Evolutionary conservation across 1,140 invertebrate genomes (phyloP).

Genomic region (Ceratosolen fusciceps): DNA sequence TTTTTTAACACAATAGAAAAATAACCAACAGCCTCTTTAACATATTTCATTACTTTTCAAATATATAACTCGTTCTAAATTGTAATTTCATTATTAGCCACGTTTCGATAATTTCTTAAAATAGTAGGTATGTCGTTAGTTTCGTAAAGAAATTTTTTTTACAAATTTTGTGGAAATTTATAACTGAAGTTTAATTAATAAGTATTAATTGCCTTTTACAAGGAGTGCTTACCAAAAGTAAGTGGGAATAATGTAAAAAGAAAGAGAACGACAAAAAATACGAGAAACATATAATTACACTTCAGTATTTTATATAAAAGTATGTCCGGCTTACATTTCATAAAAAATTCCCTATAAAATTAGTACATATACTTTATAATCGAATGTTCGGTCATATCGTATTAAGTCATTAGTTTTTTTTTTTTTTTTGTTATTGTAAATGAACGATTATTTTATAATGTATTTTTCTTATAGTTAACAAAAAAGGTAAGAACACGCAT

Average conservation of each 20-base stretch:
- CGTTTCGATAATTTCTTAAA: too few species aligned
- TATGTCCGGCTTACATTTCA: not conserved
- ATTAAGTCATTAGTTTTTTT: not conserved
- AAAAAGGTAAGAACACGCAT: not conserved
- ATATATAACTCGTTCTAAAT: not conserved
- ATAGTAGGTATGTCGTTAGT: too few species aligned
- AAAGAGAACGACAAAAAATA: too few species aligned
- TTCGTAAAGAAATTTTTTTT: too few species aligned
- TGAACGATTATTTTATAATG: not conserved
- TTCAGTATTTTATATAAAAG: not conserved
- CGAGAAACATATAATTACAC: not conserved
- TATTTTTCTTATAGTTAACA: not conserved
- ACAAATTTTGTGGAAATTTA: too few species aligned
- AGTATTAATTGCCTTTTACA: too few species aligned
- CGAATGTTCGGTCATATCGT: not conserved
- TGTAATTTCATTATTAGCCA: not conserved
- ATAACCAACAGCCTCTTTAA: not conserved
- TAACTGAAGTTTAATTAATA: too few species aligned
- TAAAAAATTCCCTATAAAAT: not conserved
- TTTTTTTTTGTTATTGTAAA: too few species aligned
- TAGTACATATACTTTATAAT: not conserved
- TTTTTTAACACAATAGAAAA: not conserved
- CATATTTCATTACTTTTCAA: not conserved
- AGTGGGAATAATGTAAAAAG: too few species aligned
- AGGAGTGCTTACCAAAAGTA: too few species aligned